phyloP scores from a whole-genome alignment of 2,113 vertebrate genomes.

The Alaudala cheleensis region DNA sequence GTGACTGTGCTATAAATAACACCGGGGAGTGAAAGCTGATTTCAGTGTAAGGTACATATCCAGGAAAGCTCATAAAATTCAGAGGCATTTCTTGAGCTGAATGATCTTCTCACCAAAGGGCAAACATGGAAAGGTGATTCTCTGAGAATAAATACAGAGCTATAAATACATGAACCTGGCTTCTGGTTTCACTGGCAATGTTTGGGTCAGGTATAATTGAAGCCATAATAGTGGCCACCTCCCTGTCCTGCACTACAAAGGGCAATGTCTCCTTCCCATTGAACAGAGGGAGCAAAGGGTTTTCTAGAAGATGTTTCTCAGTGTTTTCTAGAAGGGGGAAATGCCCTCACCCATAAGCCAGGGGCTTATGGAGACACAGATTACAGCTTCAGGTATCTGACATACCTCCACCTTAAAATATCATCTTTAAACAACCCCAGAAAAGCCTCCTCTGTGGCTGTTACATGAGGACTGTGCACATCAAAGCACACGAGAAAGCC shows the following conservation, averaged over 20 bases:
- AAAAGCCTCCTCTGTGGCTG: background rate
- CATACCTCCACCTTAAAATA: background rate
- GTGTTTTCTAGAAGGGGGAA: background rate
- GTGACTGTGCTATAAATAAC: slow-evolving; percentile 55
- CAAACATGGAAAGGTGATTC: background rate
- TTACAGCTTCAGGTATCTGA: background rate
- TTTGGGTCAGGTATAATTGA: background rate
- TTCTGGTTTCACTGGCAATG: background rate
- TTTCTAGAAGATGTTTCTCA: background rate
- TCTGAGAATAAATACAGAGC: background rate
- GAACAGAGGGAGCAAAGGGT: background rate
- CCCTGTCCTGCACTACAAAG: background rate
- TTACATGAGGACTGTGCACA: background rate
- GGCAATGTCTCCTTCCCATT: background rate
- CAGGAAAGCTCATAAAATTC: slow-evolving; percentile 38
- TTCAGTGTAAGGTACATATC: slow-evolving; percentile 4
- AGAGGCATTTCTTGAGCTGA: background rate
- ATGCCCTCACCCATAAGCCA: background rate
- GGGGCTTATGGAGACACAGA: background rate
- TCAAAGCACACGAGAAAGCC: background rate
- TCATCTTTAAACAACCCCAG: background rate
- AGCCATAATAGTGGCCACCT: background rate
- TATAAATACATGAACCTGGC: background rate
- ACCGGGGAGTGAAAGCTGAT: background rate
- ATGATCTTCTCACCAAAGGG: background rate